Evolutionary conservation across 2,113 vertebrate species (phyloP).

Genomic region (Pogonocichla stellata): DNA sequence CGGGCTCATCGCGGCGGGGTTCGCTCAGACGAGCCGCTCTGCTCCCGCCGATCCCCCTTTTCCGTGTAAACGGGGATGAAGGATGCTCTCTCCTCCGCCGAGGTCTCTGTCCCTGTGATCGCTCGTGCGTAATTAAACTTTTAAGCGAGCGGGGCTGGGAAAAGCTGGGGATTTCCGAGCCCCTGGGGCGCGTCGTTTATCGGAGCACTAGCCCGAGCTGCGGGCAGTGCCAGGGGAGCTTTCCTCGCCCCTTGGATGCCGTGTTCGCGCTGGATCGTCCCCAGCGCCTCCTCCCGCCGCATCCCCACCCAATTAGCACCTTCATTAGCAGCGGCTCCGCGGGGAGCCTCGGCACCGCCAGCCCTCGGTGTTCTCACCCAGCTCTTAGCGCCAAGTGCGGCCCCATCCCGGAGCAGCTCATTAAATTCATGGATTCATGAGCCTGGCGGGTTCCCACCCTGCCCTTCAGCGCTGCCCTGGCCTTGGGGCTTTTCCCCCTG

Average conservation of each 20-base stretch:
- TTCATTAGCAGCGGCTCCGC: neutral
- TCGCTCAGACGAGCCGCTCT: neutral
- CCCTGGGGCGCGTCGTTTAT: neutral
- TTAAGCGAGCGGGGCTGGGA: neutral
- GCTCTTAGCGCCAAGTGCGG: neutral
- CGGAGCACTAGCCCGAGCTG: accelerated
- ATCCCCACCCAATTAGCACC: neutral
- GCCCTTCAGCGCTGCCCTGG: neutral
- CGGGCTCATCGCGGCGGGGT: neutral
- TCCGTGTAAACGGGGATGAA: neutral
- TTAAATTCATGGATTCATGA: too few relatives aligned
- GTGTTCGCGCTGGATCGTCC: accelerated
- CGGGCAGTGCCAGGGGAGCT: neutral
- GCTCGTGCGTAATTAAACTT: neutral
- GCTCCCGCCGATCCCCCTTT: neutral
- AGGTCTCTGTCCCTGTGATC: neutral
- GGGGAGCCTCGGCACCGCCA: neutral
- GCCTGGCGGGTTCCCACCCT: too few relatives aligned
- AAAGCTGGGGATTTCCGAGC: neutral
- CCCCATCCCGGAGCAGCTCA: accelerated
- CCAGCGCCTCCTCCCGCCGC: neutral
- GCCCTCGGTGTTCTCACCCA: neutral
- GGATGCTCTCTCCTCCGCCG: neutral
- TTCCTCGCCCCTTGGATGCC: neutral
- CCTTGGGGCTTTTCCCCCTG: neutral